Evolutionary conservation across 92 coral and sea anemone genomes (phyloP).

Genomic region (Montipora capitata): DNA sequence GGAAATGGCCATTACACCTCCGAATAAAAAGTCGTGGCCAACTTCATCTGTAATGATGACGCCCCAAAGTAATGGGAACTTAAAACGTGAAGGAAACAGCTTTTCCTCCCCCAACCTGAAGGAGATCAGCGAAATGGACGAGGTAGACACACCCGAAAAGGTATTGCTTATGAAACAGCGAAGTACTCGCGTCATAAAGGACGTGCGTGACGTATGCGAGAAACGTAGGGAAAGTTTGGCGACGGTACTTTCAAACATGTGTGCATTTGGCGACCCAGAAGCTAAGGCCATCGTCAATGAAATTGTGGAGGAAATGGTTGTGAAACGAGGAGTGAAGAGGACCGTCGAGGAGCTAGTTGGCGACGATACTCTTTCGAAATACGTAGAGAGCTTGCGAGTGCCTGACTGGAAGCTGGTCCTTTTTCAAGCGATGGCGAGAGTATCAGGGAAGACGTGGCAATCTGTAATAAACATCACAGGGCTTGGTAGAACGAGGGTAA

Average conservation of each 20-base stretch:
- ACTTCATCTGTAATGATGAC: neutral
- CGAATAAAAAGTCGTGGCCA: neutral
- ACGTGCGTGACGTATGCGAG: neutral
- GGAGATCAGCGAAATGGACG: neutral
- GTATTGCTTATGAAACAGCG: neutral
- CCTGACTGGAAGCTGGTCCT: neutral
- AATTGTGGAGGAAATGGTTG: neutral
- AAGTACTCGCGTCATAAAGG: neutral
- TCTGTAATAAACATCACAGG: neutral
- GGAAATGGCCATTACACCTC: neutral
- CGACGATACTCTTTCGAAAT: neutral
- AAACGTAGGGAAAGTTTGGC: neutral
- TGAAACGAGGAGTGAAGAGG: neutral
- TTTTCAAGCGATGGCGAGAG: neutral
- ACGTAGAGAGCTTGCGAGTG: neutral
- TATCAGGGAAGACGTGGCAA: neutral
- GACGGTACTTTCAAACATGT: neutral
- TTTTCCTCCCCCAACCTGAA: neutral
- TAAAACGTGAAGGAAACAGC: neutral
- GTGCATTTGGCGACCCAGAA: constrained; percentile 9
- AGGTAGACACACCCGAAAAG: neutral
- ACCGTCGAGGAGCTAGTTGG: neutral
- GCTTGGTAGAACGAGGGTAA: constrained; percentile 1
- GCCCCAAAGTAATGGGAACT: neutral
- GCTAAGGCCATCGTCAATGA: neutral